Evolutionary conservation across 1,140 invertebrate species (phyloP).

Genomic region (Idris sp.): DNA sequence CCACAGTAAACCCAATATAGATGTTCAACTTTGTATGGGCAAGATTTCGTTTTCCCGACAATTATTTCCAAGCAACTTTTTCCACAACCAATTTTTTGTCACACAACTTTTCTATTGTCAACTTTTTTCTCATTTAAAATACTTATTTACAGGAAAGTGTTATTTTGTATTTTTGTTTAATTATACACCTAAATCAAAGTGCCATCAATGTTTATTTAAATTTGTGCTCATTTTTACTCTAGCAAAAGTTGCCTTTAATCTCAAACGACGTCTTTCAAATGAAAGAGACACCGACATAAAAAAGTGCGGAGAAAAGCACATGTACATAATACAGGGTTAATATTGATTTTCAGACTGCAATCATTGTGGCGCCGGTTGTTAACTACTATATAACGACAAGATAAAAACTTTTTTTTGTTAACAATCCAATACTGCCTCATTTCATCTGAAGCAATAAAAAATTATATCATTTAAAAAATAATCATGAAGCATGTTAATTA

Average conservation of each 20-base stretch:
- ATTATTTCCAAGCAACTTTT: slow-evolving; percentile 15
- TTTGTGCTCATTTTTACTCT: no score
- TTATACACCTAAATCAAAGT: no score
- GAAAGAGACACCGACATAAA: slow-evolving; percentile 9
- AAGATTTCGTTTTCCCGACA: slow-evolving; percentile 31
- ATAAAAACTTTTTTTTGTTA: slow-evolving; percentile 37
- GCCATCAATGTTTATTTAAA: no score
- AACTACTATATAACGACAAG: slow-evolving; percentile 28
- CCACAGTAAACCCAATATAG: slow-evolving; percentile 61
- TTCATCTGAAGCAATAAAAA: no score
- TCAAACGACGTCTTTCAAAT: slow-evolving; percentile 3
- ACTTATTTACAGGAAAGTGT: no score
- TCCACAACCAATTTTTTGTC: no score
- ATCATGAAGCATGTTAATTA: slow-evolving; percentile 1
- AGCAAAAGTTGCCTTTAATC: neutral
- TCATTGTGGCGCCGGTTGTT: slow-evolving; percentile 71
- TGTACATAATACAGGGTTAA: slow-evolving; percentile 57
- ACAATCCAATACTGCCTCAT: slow-evolving; percentile 4
- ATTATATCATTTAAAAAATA: neutral
- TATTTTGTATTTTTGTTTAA: no score
- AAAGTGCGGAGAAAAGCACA: slow-evolving; percentile 39
- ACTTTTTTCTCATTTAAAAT: no score
- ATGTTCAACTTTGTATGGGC: slow-evolving; percentile 26
- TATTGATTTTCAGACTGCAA: slow-evolving; percentile 77
- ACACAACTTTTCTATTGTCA: no score